A percentile compares a stretch with the other conserved stretches of the same genome.
phyloP scores from a whole-genome alignment of 2,113 vertebrate species.

The Riparia riparia region DNA sequence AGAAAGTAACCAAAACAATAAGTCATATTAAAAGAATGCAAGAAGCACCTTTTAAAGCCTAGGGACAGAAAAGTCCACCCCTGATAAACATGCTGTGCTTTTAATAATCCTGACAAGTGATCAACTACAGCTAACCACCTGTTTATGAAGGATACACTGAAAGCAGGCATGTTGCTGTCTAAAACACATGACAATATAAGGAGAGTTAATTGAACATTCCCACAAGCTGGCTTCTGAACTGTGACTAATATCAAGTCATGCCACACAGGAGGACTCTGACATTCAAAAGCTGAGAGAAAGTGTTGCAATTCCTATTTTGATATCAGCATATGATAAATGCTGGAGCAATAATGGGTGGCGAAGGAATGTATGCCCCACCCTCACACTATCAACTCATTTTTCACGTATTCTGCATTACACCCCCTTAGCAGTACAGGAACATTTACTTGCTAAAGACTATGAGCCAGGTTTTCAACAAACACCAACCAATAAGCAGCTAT shows the following conservation, averaged over 20 bases:
- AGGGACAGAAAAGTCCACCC: background rate
- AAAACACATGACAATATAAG: accelerated
- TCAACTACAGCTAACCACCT: background rate
- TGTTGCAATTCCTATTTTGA: background rate
- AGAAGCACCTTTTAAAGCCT: background rate
- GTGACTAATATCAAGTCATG: background rate
- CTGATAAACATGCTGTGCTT: background rate
- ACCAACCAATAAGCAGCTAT: background rate
- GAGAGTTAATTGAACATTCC: background rate
- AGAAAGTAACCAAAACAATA: background rate
- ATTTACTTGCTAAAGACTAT: background rate
- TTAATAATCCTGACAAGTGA: background rate
- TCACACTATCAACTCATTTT: background rate
- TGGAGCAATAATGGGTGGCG: background rate
- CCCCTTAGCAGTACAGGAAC: background rate
- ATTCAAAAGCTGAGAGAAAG: background rate
- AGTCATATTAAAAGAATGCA: background rate
- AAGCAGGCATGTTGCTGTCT: background rate
- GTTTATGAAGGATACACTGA: background rate
- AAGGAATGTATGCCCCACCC: background rate
- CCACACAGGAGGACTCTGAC: background rate
- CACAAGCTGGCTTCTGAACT: background rate
- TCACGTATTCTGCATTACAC: background rate
- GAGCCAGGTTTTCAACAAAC: background rate
- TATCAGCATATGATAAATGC: background rate